These are phyloP conservation scores for Drosophila kikkawai DNA, from an alignment of 1,140 invertebrate genomes.

Conservation along the genomic window DNA sequence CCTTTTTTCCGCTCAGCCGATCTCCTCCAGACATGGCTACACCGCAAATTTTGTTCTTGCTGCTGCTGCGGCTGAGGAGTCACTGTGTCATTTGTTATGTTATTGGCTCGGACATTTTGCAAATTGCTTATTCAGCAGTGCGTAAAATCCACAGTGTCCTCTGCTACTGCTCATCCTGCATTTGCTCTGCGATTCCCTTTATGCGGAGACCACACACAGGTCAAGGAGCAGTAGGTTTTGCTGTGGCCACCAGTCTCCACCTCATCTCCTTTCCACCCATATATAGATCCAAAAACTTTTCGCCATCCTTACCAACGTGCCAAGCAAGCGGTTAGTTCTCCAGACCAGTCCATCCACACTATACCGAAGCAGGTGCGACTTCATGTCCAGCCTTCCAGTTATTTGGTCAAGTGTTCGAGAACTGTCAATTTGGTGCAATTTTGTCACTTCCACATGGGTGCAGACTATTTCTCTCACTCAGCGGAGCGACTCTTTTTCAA, in stretches of 20 bases:
- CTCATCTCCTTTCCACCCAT: neutral
- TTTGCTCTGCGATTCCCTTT: conserved; percentile 16
- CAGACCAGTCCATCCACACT: conserved; percentile 10
- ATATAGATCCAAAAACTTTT: conserved; percentile 12
- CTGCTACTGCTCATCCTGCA: conserved; percentile 3
- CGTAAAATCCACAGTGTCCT: conserved; percentile 73
- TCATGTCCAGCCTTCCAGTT: conserved; percentile 38
- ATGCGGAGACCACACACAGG: conserved; percentile 34
- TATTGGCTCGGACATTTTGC: conserved; percentile 84
- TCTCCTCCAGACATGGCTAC: neutral
- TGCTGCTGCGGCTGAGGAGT: conserved; percentile 27
- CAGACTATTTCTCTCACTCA: neutral
- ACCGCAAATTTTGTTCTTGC: conserved; percentile 46
- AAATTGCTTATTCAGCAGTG: conserved; percentile 84
- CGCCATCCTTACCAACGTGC: conserved; percentile 53
- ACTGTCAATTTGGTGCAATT: conserved; percentile 25
- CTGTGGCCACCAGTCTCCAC: conserved; percentile 17
- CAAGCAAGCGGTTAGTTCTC: conserved; percentile 53
- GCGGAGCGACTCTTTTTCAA: neutral
- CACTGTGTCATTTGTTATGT: conserved; percentile 78
- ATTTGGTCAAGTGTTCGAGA: conserved; percentile 50
- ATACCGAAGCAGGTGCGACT: conserved; percentile 20
- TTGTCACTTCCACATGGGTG: conserved; percentile 12
- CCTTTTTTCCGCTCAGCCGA: conserved; percentile 5
- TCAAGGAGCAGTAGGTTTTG: conserved; percentile 39